Evolutionary conservation across 2,797 vertebrate genomes (phyloP), one percentile per base, ranked within the genome.

Genomic region (Falco novaeseelandiae): DNA sequence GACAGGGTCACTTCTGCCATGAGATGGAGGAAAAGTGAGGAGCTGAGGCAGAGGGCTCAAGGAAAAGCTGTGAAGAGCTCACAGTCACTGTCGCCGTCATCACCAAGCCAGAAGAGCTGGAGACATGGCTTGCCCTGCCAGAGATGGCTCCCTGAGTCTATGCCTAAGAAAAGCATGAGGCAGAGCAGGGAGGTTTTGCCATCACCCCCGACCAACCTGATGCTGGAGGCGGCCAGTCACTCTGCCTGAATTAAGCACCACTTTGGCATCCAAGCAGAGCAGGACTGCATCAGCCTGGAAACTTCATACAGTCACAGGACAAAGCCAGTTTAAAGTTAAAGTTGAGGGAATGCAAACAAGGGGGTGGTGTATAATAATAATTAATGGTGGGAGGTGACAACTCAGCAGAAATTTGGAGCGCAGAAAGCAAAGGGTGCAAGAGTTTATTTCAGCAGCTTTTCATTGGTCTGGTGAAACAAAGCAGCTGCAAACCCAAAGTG

Each of bases 401-500:
- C 87, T 36, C 49, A 74, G 65, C 30, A 65, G 38, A 18, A 70
- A 74, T 54, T 80, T 71, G 21, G 57, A 81, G 22, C 21, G 38
- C 30, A 84, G 40, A 92, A 93, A 67, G 55, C 19, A 92, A 94
- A 72, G 36, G 17, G 12, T 83, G 38, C 23, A 34, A 84, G 14
- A 87, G 52, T 40, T 44, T 85, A 17, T 84, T 85, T 90, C 55
- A 80, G 71, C 27, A 87, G 32, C 29, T 54, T 73, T 89, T 80
- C 59, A 40, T 27, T 59, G 55, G 40, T 66, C 52, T 65, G 26
- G 66, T 93, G 59, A 89, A 95, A 89, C 29, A 90, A 89, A 78
- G 57, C 52, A 84, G 55, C 66, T 93, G 73, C 88, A 84, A 80
- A 89, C 9, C 40, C 57, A 14, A 89, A 66, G 25, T 61, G 83